Percentiles rank a stretch among this genome's conserved stretches.
Evolutionary conservation across 2,888 invertebrate genomes (phyloP).

Genomic region (Phaonia tiefii): DNA sequence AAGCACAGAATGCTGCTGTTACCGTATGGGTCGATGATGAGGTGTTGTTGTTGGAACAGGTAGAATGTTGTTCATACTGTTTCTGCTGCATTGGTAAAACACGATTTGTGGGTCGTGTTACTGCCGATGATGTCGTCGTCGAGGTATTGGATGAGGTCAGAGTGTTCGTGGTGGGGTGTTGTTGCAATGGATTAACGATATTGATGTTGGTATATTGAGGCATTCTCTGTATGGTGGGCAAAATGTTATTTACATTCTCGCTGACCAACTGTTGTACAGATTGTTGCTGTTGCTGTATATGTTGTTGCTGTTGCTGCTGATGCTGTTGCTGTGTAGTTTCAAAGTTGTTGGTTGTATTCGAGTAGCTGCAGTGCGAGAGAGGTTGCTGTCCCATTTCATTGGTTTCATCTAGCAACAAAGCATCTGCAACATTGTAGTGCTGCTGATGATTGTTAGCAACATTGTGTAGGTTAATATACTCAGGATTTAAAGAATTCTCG

Average conservation of each 20-base stretch:
- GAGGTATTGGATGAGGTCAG: slow-evolving; percentile 67
- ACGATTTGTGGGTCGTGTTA: slow-evolving; percentile 87
- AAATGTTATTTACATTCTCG: slow-evolving; percentile 56
- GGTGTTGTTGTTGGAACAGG: slow-evolving; percentile 69
- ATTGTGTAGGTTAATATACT: slow-evolving; percentile 59
- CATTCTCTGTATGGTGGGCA: slow-evolving; percentile 64
- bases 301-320: slow-evolving; percentile 19
- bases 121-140: slow-evolving; percentile 69
- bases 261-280: not conserved
- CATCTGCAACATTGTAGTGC: slow-evolving; percentile 64
- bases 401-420: slow-evolving; percentile 53
- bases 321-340: slow-evolving; percentile 16
- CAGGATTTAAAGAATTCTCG: slow-evolving; percentile 42
- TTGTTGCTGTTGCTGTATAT: not conserved
- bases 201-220: slow-evolving; percentile 73
- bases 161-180: slow-evolving; percentile 72
- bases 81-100: slow-evolving; percentile 88
- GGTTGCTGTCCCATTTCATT: slow-evolving; percentile 54
- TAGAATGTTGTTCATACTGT: slow-evolving; percentile 80
- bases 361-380: slow-evolving; percentile 56
- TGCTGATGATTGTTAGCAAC: slow-evolving; percentile 56
- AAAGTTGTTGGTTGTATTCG: slow-evolving; percentile 49
- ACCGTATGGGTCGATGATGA: slow-evolving; percentile 74
- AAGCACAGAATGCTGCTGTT: slow-evolving; percentile 71
- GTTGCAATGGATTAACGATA: slow-evolving; percentile 86